Evolutionary conservation across 2,797 vertebrate genomes (phyloP).

Genomic region (Centroberyx gerrardi): DNA sequence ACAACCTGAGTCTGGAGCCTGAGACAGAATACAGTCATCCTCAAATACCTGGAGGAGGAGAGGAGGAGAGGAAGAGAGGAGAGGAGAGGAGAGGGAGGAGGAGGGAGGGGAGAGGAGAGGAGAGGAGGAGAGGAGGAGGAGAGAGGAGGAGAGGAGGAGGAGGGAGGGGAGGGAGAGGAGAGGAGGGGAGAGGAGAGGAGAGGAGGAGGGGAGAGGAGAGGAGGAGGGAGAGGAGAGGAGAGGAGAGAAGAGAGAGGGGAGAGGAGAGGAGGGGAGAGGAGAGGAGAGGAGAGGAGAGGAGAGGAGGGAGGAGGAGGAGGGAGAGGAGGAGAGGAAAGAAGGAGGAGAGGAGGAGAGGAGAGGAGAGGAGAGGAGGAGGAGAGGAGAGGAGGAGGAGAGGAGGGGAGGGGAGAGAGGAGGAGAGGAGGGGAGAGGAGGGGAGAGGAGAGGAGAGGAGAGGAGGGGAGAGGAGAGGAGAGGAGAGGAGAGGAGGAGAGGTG

Average conservation of each 20-base stretch:
- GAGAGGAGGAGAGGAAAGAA: neutral
- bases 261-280: neutral
- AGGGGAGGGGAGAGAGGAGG: neutral
- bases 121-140: neutral
- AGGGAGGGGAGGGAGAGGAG: neutral
- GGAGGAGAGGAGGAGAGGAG: too few species aligned
- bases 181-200: neutral
- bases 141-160: neutral
- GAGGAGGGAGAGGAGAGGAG: too few species aligned
- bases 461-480: neutral
- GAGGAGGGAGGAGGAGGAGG: neutral
- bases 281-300: neutral
- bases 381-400: neutral
- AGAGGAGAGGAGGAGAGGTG: neutral
- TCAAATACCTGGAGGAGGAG: conserved; percentile 84
- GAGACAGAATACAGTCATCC: conserved; percentile 80
- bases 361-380: neutral
- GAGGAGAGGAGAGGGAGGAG: neutral
- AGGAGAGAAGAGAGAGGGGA: too few species aligned
- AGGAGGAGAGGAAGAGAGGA: neutral
- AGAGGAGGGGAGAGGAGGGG: neutral
- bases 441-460: neutral
- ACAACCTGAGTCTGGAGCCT: conserved; percentile 77
- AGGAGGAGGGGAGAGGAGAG: too few species aligned
- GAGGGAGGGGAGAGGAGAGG: neutral